A percentile compares a stretch with the other conserved stretches of the same genome.
phyloP scores from a whole-genome alignment of 2,797 vertebrate genomes.

The Poeciliopsis presidionis region DNA sequence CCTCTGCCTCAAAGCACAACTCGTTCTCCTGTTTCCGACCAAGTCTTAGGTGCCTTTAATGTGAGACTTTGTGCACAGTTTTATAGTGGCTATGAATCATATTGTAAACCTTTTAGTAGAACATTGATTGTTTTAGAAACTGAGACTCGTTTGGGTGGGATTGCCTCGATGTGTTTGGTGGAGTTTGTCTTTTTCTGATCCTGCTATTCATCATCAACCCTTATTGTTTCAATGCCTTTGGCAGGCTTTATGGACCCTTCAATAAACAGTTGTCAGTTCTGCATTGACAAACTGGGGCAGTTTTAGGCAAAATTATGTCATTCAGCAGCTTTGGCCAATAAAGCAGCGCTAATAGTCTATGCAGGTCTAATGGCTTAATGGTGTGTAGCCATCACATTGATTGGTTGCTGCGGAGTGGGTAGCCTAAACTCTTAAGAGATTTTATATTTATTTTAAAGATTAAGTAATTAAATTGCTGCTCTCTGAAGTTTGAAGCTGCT shows the following conservation, averaged over 20 bases:
- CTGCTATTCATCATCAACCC: not conserved
- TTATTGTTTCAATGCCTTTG: slow-evolving; percentile 7
- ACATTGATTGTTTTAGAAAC: slow-evolving; percentile 36
- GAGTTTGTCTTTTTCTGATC: slow-evolving; percentile 1
- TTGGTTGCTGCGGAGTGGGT: slow-evolving; percentile 47
- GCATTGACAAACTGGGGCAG: slow-evolving; percentile 26
- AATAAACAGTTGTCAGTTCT: slow-evolving; percentile 39
- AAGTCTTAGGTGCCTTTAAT: slow-evolving; percentile 47
- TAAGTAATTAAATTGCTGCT: slow-evolving; percentile 64
- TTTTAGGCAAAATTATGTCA: slow-evolving; percentile 48
- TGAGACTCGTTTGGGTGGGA: slow-evolving; percentile 1
- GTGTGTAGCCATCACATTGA: slow-evolving; percentile 53
- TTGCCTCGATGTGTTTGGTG: not conserved
- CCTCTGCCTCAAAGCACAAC: slow-evolving; percentile 56
- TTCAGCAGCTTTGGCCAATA: slow-evolving; percentile 49
- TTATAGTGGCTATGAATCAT: slow-evolving; percentile 54
- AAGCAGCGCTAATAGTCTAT: slow-evolving; percentile 46
- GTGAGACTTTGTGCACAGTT: slow-evolving; percentile 41
- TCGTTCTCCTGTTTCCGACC: slow-evolving; percentile 31
- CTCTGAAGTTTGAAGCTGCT: slow-evolving; percentile 42
- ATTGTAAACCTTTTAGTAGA: slow-evolving; percentile 35
- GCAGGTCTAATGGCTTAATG: slow-evolving; percentile 61
- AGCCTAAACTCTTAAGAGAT: slow-evolving; percentile 52
- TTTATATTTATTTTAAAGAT: slow-evolving; percentile 69
- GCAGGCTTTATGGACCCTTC: slow-evolving; percentile 18